Base-by-base conservation (phyloP, 35 echinoderm and acorn worm genomes). In the Ophiothrix spiculata region DNA sequence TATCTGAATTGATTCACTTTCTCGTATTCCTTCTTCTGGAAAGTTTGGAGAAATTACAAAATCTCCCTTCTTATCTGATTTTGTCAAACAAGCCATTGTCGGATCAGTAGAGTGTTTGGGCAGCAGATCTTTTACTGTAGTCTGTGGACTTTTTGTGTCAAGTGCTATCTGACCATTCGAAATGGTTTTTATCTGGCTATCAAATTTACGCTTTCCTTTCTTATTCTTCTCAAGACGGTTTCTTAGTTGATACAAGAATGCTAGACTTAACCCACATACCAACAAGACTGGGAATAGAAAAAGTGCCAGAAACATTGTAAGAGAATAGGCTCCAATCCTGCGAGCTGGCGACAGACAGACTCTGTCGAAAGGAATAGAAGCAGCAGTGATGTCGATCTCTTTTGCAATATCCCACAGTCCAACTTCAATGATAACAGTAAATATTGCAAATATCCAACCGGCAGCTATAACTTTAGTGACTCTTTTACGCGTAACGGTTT, bases 271-370 rank as follows among this genome's bases (percentile, higher is more conserved):
- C 29, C 60, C 60, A 69, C 60, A 69, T 12, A 69, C 60, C 3
- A 28, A 25, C 60, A 69, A 25, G 1, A 69, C 60, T 25, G 60
- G 60, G 2, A 28, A 4, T 15, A 69, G 29, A 28, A 25, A 69
- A 15, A 69, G 29, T 25, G 60, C 29, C 16, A 69, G 60, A 69
- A 69, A 69, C 29, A 69, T 69, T 10, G 60, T 25, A 15, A 69
- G 25, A n/a, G 60, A 69, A 25, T 69, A 69, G 25, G 60, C 3
- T n/a, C 29, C 1, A 15, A 69, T 56, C n/a, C 81, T 84, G 0
- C 81, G 23, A 2, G 63, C 37, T n/a, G 81, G 81, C n/a, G 81
- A 84, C 4, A 84, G 81, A 36, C 81, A 84, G 12, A 19, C 37
- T 36, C 36, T 35, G 81, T 12, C 31, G 54, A 64, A 84, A 42